A percentile compares a stretch with the other conserved stretches of the same genome.
phyloP scores from a whole-genome alignment of 2,888 invertebrate species.

The Aelia acuminata region DNA sequence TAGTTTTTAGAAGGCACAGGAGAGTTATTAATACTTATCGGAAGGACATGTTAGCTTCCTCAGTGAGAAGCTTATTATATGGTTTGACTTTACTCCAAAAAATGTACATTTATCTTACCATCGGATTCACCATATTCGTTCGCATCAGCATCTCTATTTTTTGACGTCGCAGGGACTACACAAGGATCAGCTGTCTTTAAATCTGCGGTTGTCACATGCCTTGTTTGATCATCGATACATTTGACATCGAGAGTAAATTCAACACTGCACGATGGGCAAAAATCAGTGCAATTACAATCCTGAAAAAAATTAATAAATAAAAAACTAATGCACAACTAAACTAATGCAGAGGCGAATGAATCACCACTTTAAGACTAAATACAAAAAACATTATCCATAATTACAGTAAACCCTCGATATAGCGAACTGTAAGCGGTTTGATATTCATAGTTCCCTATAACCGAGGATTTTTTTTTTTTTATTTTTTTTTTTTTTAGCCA shows the following conservation, averaged over 20 bases:
- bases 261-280: slow-evolving; percentile 97
- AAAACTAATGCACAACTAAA: too few species aligned
- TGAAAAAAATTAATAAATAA: slow-evolving; percentile 69
- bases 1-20: too few species aligned
- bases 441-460: too few species aligned
- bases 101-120: slow-evolving; percentile 74
- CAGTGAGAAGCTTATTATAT: too few species aligned
- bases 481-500: too few species aligned
- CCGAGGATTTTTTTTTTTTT: too few species aligned
- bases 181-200: slow-evolving; percentile 91
- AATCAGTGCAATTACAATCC: slow-evolving; percentile 97
- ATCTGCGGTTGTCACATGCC: slow-evolving; percentile 97
- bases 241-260: slow-evolving; percentile 98
- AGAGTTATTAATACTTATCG: too few species aligned
- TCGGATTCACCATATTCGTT: slow-evolving; percentile 95
- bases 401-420: too few species aligned
- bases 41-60: too few species aligned
- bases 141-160: slow-evolving; percentile 91
- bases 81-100: too few species aligned
- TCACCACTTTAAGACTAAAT: neutral
- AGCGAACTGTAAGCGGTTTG: too few species aligned
- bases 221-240: slow-evolving; percentile 93
- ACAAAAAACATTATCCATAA: too few species aligned
- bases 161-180: slow-evolving; percentile 93
- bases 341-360: neutral